Percentiles rank a stretch among this genome's conserved stretches.
phyloP scores from a whole-genome alignment of 2,113 vertebrate genomes.

The Nipponia nippon region DNA sequence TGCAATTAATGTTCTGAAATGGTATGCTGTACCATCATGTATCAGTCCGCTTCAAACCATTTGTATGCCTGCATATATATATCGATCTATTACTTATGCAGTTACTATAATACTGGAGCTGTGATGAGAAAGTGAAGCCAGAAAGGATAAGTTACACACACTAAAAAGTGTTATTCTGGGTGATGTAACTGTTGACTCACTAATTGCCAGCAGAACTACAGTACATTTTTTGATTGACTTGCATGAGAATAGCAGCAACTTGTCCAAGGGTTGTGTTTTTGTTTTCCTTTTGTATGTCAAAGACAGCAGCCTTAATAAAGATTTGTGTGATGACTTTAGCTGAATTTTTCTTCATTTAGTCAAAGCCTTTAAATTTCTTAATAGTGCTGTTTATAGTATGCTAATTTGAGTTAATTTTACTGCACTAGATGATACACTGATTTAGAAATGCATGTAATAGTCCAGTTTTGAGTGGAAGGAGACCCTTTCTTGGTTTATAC shows the following conservation, averaged over 20 bases:
- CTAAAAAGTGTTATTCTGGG: not conserved
- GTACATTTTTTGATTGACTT: not conserved
- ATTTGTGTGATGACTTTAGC: constrained; percentile 34
- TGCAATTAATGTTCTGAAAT: not conserved
- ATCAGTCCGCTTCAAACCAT: not conserved
- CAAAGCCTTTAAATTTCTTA: constrained; percentile 46
- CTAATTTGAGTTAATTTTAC: constrained; percentile 42
- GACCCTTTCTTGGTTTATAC: not conserved
- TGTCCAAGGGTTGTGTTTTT: not conserved
- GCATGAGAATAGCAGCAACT: not conserved
- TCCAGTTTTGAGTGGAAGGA: not conserved
- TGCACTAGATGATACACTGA: not conserved
- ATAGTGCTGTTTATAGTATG: constrained; percentile 40
- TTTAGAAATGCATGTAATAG: constrained; percentile 25
- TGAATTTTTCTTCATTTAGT: constrained; percentile 32
- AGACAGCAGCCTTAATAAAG: constrained; percentile 41
- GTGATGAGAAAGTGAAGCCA: not conserved
- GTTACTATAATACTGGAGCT: not conserved
- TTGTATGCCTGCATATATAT: not conserved
- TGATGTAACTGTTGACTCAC: not conserved
- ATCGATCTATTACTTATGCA: not conserved
- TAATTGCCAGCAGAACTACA: not conserved
- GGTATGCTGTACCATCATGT: not conserved
- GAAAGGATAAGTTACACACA: not conserved
- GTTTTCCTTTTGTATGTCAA: constrained; percentile 19